Evolutionary conservation across 1,140 invertebrate species (phyloP), one percentile per base, ranked within the genome.

Genomic region (Melitaea cinxia): DNA sequence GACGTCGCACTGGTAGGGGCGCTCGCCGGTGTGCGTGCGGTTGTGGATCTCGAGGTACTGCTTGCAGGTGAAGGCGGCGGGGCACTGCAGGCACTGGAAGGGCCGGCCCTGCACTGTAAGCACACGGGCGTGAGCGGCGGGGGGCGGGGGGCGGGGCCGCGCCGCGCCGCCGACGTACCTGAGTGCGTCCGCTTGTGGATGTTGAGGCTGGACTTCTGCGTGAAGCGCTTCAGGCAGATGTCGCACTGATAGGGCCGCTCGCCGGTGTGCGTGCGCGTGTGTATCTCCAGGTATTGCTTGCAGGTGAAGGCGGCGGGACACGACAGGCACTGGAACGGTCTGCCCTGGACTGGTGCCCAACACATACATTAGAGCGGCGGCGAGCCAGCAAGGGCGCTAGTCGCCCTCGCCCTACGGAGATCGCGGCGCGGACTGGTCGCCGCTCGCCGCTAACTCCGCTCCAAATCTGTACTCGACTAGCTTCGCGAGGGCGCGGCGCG

Each of bases 111-210:
- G 91, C 84, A 92, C 91, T 91, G 89, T 78, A 72, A 65, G 26
- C 57, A 60, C 45, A 60, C 15, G 15, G 74, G 68, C 74, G 68
- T 67, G 66, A 59, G 47, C 54, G 15, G 58, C 65, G 35, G 54
- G 65, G 30, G 55, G 63, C 52, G 49, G 42, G 49, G 24, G 54
- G 57, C 57, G 60, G 37, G 45, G 23, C 30, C 57, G 56, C 49
- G 37, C 65, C 60, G 30, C 61, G 19, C 50, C 65, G 65, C 59
- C 49, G n/a, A 83, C 80, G 69, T 87, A 90, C 88, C 94, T 69
- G 94, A 95, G 82, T 95, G 95, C 65, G 95, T 95, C 65, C 95
- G 92, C 80, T 95, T 95, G 91, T 96, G 95, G 72, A 95, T 95
- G 91, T 95, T 94, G 64, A 94, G 89, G 76, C 93, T 94, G 66